Evolutionary conservation across 2,797 vertebrate genomes (phyloP), one percentile per base, ranked within the genome.

Genomic region (Coracias cyanogaster): DNA sequence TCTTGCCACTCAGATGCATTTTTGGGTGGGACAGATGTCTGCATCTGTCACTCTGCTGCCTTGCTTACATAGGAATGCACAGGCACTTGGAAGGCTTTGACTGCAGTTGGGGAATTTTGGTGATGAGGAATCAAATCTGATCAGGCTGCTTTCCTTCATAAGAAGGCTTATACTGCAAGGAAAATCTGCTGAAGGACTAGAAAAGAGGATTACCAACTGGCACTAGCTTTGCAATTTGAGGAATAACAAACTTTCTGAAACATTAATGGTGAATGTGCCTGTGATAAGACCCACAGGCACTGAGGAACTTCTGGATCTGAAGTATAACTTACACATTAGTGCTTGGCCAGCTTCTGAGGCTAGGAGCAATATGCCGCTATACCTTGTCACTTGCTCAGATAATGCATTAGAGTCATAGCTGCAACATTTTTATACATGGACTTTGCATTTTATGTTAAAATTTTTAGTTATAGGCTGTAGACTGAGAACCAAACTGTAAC

Each of bases 301-400:
- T 17, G 51, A 71, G 43, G 69, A 61, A 28, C 31, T 73, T 70
- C 31, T 77, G 22, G 26, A 37, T 45, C 28, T 54, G 37, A 77
- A n/a, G 17, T 52, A 5, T 28, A 26, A 73, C 28, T 65, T 86
- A 65, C 4, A 12, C 1, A 1, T 61, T 20, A 51, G n/a, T 49
- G 37, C 41, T 55, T 0, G 1, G 7, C 19, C 29, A 46, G 5
- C 26, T 62, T 54, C 39, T 69, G 60, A 82, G 31, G 39, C 22
- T 67, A 54, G 39, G 37, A 78, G 66, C 0, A 1, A 26, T 51
- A 5, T 29, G 28, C 33, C 3, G 3, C 29, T 57, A 1, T 41
- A 26, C 28, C 48, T 45, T 7, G 1, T 35, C 41, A 25, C 35
- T 64, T 48, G 39, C 33, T 83, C 39, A 54, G 39, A 26, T 48